Evolutionary conservation across 2,113 vertebrate species (phyloP).

Genomic region (Tautogolabrus adspersus): DNA sequence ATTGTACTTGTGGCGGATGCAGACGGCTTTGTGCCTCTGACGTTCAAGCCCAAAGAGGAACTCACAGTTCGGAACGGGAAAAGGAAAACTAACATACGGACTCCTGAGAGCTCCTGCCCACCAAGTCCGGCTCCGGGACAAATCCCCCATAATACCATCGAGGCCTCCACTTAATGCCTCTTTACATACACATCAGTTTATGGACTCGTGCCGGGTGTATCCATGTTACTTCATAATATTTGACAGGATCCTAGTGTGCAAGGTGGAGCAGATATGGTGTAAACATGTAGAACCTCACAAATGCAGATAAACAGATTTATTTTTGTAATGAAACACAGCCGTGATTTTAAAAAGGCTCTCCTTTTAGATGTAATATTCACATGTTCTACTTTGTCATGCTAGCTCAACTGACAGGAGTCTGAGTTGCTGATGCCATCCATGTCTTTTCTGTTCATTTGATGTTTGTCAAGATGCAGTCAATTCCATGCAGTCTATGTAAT

Average conservation of each 20-base stretch:
- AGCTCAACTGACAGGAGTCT: neutral
- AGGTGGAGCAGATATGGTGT: neutral
- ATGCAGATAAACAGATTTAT: conserved; percentile 21
- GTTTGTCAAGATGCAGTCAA: neutral
- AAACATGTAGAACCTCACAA: neutral
- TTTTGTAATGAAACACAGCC: conserved; percentile 1
- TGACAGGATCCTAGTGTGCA: neutral
- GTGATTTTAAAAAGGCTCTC: conserved; percentile 23
- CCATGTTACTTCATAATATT: neutral
- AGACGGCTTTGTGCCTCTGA: conserved; percentile 91
- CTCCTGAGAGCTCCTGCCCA: conserved; percentile 58
- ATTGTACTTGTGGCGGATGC: conserved; percentile 90
- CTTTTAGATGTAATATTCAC: conserved; percentile 35
- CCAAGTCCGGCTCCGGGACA: conserved; percentile 65
- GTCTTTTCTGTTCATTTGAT: neutral
- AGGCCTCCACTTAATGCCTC: conserved; percentile 37
- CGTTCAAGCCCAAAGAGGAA: conserved; percentile 87
- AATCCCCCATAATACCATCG: conserved; percentile 24
- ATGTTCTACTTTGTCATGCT: conserved; percentile 36
- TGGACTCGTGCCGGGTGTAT: neutral
- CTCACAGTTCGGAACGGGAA: conserved; percentile 87
- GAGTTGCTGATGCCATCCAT: neutral
- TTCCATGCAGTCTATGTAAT: neutral
- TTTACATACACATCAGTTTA: neutral
- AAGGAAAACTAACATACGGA: conserved; percentile 65